phyloP scores from a whole-genome alignment of 2,888 invertebrate genomes.

The Ornithoptera alexandrae region DNA sequence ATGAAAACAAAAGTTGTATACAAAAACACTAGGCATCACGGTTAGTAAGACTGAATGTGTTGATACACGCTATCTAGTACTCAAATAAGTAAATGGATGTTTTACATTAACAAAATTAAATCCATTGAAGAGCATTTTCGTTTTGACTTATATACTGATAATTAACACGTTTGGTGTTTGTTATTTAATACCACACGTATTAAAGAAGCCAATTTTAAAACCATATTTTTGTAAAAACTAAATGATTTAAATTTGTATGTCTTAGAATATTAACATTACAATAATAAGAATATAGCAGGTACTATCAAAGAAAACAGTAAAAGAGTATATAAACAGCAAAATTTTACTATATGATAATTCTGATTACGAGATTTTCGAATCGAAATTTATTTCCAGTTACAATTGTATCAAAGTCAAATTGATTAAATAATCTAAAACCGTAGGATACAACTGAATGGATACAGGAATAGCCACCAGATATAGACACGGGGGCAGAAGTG shows the following conservation, averaged over 20 bases:
- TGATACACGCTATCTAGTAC: slow-evolving; percentile 37
- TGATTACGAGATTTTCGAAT: background rate
- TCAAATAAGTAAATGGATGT: slow-evolving; percentile 46
- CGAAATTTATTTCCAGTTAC: background rate
- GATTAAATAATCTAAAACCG: background rate
- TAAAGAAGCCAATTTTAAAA: background rate
- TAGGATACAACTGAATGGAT: background rate
- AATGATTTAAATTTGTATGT: background rate
- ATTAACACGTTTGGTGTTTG: background rate
- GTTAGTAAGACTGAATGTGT: slow-evolving; percentile 33
- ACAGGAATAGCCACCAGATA: slow-evolving; percentile 21
- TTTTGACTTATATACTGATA: background rate
- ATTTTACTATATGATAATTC: background rate
- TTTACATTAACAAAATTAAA: slow-evolving; percentile 47
- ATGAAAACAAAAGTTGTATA: slow-evolving; percentile 1
- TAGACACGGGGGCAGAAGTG: slow-evolving; percentile 22
- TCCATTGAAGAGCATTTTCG: slow-evolving; percentile 30
- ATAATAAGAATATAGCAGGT: background rate
- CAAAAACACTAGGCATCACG: slow-evolving; percentile 24
- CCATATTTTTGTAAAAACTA: background rate
- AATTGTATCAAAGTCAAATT: background rate
- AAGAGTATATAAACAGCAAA: background rate
- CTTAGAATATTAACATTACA: background rate
- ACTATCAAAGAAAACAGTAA: background rate
- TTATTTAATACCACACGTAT: background rate